Evolutionary conservation across 2,113 vertebrate species (phyloP).

Genomic region (Gopherus flavomarginatus): DNA sequence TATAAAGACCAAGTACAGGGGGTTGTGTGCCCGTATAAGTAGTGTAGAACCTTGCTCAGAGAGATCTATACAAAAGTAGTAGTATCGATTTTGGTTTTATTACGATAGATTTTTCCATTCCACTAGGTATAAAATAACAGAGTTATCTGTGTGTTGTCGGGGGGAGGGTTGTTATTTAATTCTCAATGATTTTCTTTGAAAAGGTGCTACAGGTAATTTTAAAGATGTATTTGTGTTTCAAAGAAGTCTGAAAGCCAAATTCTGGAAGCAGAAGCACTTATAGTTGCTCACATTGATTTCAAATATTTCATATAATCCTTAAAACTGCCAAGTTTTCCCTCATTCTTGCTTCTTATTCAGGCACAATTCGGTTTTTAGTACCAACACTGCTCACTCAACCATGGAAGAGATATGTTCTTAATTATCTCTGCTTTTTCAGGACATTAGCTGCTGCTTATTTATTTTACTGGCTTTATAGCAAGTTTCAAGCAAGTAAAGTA

Average conservation of each 20-base stretch:
- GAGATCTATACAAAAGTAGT: rapidly evolving
- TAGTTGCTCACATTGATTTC: background rate
- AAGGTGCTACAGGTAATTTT: conserved; percentile 26
- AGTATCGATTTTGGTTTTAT: conserved; percentile 23
- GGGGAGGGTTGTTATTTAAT: background rate
- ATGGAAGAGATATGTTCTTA: background rate
- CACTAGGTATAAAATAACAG: conserved; percentile 14
- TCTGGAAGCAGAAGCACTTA: background rate
- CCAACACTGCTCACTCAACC: background rate
- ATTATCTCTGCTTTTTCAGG: conserved; percentile 18
- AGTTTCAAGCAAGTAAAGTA: background rate
- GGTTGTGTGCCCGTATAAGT: background rate
- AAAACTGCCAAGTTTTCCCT: conserved; percentile 4
- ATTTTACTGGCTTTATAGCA: background rate
- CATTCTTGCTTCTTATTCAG: background rate
- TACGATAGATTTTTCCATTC: background rate
- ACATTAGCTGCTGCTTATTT: background rate
- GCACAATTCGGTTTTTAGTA: background rate
- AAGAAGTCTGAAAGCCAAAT: background rate
- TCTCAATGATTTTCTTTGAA: background rate
- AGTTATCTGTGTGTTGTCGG: background rate
- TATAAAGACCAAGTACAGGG: background rate
- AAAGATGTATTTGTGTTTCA: background rate
- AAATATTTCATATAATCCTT: background rate
- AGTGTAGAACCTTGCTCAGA: background rate